Conservation (phyloP, 1,140 invertebrate genomes). For the Drosophila tristis region DNA sequence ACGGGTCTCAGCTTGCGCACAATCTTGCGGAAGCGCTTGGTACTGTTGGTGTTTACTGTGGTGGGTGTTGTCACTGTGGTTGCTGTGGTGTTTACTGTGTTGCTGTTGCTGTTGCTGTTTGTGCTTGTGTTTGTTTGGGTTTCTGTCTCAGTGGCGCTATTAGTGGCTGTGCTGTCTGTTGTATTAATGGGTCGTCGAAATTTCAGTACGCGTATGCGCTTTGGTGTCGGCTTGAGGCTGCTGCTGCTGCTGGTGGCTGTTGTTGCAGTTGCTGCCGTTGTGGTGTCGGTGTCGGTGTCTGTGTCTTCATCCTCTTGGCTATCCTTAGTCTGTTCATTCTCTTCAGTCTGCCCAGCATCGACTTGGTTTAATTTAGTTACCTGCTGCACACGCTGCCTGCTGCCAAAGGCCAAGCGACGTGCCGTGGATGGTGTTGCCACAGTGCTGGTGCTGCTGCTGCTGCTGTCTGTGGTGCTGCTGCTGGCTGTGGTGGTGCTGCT, state of each 20-base stretch:
- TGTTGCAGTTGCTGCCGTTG: slow-evolving; percentile 17
- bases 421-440: slow-evolving; percentile 5
- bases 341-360: slow-evolving; percentile 40
- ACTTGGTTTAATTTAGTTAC: slow-evolving; percentile 71
- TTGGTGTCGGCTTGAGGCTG: slow-evolving; percentile 50
- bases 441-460: slow-evolving; percentile 13
- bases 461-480: slow-evolving; percentile 20
- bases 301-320: slow-evolving; percentile 23
- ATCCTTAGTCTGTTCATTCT: slow-evolving; percentile 31
- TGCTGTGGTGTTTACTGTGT: slow-evolving; percentile 17
- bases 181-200: slow-evolving; percentile 65
- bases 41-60: slow-evolving; percentile 22
- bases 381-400: slow-evolving; percentile 59
- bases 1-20: slow-evolving; percentile 69
- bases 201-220: slow-evolving; percentile 74
- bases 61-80: slow-evolving; percentile 29
- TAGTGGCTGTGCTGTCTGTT: slow-evolving; percentile 37
- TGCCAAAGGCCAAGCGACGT: slow-evolving; percentile 45
- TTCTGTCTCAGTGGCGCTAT: slow-evolving; percentile 53
- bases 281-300: not conserved
- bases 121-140: slow-evolving; percentile 13
- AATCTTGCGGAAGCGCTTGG: slow-evolving; percentile 78
- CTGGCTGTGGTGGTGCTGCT: slow-evolving; percentile 29
- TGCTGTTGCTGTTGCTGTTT: slow-evolving; percentile 20
- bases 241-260: slow-evolving; percentile 33